Percentiles rank a stretch among this genome's conserved stretches.
Conservation (phyloP, 2,113 vertebrate genomes). For the Girardinichthys multiradiatus region DNA sequence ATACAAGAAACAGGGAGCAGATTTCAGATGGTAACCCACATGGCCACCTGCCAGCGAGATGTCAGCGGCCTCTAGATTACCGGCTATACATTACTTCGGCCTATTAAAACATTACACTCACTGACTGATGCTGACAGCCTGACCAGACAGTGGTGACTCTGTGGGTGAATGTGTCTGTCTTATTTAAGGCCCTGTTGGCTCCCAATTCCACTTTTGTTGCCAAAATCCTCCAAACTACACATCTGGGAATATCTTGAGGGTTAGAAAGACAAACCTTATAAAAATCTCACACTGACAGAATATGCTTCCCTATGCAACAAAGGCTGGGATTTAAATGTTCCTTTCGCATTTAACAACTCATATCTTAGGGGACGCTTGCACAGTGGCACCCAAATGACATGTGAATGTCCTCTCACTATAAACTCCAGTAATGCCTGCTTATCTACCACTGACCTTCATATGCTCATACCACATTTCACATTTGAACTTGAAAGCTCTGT, state of each 20-base stretch:
- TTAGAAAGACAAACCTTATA: background rate
- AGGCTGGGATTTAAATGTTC: conserved; percentile 11
- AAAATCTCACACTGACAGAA: background rate
- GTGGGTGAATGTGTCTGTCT: conserved; percentile 63
- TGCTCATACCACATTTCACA: conserved; percentile 13
- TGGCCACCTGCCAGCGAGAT: conserved; percentile 63
- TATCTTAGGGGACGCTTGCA: conserved; percentile 4
- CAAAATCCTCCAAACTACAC: conserved; percentile 16
- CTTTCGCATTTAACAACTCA: conserved; percentile 2
- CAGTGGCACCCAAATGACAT: conserved; percentile 46
- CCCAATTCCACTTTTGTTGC: conserved; percentile 3
- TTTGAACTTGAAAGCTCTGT: conserved; percentile 66
- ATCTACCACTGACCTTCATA: background rate
- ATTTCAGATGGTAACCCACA: conserved; percentile 58
- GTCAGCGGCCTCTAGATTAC: conserved; percentile 76
- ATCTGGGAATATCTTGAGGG: conserved; percentile 26
- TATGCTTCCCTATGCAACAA: background rate
- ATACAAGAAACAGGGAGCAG: conserved; percentile 9
- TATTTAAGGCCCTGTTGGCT: conserved; percentile 36
- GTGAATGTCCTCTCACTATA: conserved; percentile 48
- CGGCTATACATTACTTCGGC: conserved; percentile 57
- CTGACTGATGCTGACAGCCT: conserved; percentile 67
- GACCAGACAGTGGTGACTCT: conserved; percentile 58
- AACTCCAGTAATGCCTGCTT: conserved; percentile 12
- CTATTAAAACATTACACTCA: conserved; percentile 68